Evolutionary conservation across 2,888 invertebrate genomes (phyloP).

Genomic region (Tenthredo notha): DNA sequence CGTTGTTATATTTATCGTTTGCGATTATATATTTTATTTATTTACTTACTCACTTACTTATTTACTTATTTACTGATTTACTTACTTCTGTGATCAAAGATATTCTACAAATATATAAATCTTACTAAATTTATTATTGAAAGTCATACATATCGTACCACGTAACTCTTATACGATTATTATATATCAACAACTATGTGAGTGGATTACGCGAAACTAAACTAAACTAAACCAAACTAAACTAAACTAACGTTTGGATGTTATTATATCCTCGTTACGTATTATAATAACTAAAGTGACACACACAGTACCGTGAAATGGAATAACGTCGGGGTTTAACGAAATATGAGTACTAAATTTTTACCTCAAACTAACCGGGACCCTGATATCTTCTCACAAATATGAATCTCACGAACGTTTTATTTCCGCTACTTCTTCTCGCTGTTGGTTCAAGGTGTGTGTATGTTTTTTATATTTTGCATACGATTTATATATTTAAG

Average conservation of each 20-base stretch:
- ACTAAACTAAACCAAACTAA: too few species aligned
- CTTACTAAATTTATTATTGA: too few species aligned
- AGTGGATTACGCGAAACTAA: too few species aligned
- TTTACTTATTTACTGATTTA: background rate
- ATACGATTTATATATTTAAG: background rate
- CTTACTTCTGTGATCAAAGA: background rate
- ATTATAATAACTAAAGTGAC: background rate
- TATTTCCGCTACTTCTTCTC: slow-evolving; percentile 69
- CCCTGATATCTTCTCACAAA: slow-evolving; percentile 59
- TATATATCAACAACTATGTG: too few species aligned
- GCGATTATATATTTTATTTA: background rate
- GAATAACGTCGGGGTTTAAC: slow-evolving; percentile 36
- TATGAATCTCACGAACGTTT: slow-evolving; percentile 72
- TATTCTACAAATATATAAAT: background rate
- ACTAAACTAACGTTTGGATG: too few species aligned
- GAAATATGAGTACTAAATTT: slow-evolving; percentile 75
- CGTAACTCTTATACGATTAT: too few species aligned
- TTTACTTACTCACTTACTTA: background rate
- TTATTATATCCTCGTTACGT: too few species aligned
- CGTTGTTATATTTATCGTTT: background rate
- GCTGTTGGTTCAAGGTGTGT: slow-evolving; percentile 73
- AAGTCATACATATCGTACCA: too few species aligned
- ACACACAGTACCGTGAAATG: slow-evolving; percentile 21
- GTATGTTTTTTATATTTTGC: too few species aligned
- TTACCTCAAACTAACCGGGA: background rate